Evolutionary conservation across 2,888 invertebrate species (phyloP).

Genomic region (Hirtodrosophila confusa): DNA sequence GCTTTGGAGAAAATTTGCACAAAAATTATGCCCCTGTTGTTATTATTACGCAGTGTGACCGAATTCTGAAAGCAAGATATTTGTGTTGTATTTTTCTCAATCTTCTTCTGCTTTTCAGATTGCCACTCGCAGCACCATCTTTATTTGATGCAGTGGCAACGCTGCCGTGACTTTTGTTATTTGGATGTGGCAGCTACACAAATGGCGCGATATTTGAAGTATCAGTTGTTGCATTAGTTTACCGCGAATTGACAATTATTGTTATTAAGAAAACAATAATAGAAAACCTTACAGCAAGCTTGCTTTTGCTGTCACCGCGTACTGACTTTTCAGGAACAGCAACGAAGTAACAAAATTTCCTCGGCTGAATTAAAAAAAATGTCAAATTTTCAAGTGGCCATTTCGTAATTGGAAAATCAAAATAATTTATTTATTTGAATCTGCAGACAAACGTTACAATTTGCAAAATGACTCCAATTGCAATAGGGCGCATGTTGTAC

Average conservation of each 20-base stretch:
- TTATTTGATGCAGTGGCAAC: slow-evolving; percentile 20
- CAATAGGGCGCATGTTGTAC: slow-evolving; percentile 35
- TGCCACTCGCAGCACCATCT: background rate
- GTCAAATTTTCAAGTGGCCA: slow-evolving; percentile 65
- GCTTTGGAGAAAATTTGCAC: slow-evolving; percentile 18
- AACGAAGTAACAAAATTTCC: slow-evolving; percentile 15
- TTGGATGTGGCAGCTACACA: slow-evolving; percentile 3
- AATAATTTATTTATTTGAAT: slow-evolving; percentile 31
- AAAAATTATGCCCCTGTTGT: slow-evolving; percentile 23
- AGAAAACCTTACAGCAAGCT: slow-evolving; percentile 13
- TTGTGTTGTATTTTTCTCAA: slow-evolving; percentile 20
- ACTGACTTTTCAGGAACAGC: background rate
- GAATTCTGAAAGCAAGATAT: too few relatives aligned
- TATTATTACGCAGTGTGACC: too few relatives aligned
- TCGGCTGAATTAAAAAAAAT: slow-evolving; percentile 52
- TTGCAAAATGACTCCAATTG: slow-evolving; percentile 48
- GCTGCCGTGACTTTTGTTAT: background rate
- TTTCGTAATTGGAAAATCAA: slow-evolving; percentile 40
- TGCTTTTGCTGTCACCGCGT: slow-evolving; percentile 9
- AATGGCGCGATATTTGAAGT: slow-evolving; percentile 11
- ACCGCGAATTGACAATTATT: too few relatives aligned
- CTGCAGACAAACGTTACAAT: slow-evolving; percentile 25
- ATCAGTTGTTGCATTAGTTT: too few relatives aligned
- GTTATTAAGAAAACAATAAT: too few relatives aligned
- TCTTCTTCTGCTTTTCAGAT: slow-evolving; percentile 11